Evolutionary conservation across 2,888 invertebrate species (phyloP).

Genomic region (Charanyca ferruginea): DNA sequence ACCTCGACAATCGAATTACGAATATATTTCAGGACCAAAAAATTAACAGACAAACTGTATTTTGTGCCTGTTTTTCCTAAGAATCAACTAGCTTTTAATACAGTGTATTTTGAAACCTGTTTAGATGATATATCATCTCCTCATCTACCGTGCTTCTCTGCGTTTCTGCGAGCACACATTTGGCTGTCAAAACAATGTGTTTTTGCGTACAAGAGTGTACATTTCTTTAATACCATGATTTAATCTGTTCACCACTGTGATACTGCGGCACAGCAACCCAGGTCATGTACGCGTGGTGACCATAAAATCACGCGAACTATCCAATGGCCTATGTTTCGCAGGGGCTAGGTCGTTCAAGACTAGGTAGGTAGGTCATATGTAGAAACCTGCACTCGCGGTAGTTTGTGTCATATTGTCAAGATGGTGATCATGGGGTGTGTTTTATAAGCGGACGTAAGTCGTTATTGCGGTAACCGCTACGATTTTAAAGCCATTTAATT

Average conservation of each 20-base stretch:
- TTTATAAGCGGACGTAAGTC: slow-evolving; percentile 82
- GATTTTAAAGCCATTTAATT: slow-evolving; percentile 79
- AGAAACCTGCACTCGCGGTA: slow-evolving; percentile 60
- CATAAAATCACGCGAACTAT: slow-evolving; percentile 54
- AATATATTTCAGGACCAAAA: too few relatives aligned
- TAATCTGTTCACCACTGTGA: slow-evolving; percentile 30
- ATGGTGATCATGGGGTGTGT: slow-evolving; percentile 77
- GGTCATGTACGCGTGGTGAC: slow-evolving; percentile 56
- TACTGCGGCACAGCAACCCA: slow-evolving; percentile 41
- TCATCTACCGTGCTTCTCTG: neutral
- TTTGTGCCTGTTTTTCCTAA: too few relatives aligned
- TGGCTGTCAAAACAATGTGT: neutral
- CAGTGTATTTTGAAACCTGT: too few relatives aligned
- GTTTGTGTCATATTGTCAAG: slow-evolving; percentile 77
- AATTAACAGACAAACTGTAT: too few relatives aligned
- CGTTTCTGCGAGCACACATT: neutral
- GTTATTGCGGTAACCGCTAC: slow-evolving; percentile 89
- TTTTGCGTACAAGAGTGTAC: slow-evolving; percentile 41
- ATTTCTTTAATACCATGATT: slow-evolving; percentile 48
- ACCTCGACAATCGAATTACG: too few relatives aligned
- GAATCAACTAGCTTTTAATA: neutral
- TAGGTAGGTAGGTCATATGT: slow-evolving; percentile 54
- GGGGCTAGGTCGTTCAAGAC: slow-evolving; percentile 68
- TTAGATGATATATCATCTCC: too few relatives aligned
- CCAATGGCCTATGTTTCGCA: slow-evolving; percentile 58